These are phyloP conservation scores for Istiophorus platypterus DNA, from an alignment of 2,113 vertebrate genomes.

Conservation along the genomic window DNA sequence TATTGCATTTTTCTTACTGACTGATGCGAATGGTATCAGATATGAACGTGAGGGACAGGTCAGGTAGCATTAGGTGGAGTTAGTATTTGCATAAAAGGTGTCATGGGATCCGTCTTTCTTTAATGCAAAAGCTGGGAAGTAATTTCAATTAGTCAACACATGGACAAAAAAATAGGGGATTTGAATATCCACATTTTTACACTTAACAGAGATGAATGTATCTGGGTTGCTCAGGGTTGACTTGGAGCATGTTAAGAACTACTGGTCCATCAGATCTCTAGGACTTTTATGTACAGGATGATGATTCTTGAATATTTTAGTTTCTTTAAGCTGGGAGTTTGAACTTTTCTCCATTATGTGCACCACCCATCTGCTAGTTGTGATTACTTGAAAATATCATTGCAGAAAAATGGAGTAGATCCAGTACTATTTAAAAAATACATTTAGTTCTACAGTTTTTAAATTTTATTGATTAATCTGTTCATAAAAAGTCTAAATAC, in stretches of 20 bases:
- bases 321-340: slow-evolving; percentile 75
- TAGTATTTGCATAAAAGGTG: neutral
- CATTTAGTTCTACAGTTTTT: slow-evolving; percentile 21
- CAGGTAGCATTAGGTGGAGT: slow-evolving; percentile 14
- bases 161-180: slow-evolving; percentile 76
- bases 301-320: slow-evolving; percentile 77
- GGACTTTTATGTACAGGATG: slow-evolving; percentile 79
- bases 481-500: slow-evolving; percentile 83
- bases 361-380: slow-evolving; percentile 25
- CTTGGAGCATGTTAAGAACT: slow-evolving; percentile 89
- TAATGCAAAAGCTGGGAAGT: neutral
- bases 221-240: slow-evolving; percentile 93
- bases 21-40: slow-evolving; percentile 25
- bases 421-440: slow-evolving; percentile 24
- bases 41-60: slow-evolving; percentile 6
- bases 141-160: slow-evolving; percentile 27
- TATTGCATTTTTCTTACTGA: slow-evolving; percentile 4
- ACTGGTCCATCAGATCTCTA: slow-evolving; percentile 86
- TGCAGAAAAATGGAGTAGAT: slow-evolving; percentile 30
- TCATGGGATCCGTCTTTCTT: neutral
- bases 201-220: slow-evolving; percentile 94
- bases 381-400: slow-evolving; percentile 67
- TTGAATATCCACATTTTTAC: slow-evolving; percentile 81
- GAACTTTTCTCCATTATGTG: slow-evolving; percentile 62
- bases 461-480: slow-evolving; percentile 23